These are phyloP conservation scores for Pollenia labialis DNA, from an alignment of 2,888 invertebrate genomes.

Conservation along the genomic window DNA sequence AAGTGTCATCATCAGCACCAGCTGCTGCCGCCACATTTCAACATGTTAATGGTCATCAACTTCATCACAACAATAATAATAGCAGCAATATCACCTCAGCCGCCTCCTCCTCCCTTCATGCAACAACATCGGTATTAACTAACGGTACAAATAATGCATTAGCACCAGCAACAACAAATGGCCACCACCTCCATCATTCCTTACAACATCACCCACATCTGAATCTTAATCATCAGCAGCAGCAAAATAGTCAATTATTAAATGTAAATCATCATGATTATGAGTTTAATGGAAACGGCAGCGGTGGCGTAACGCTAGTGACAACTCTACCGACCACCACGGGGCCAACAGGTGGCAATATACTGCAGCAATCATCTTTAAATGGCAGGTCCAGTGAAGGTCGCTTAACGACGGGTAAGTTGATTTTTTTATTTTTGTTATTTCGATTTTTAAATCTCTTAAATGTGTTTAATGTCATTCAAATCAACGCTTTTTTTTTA, in stretches of 20 bases:
- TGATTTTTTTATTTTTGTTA: not conserved
- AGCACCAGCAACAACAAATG: slow-evolving; percentile 58
- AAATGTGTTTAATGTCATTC: slow-evolving; percentile 20
- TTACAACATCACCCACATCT: slow-evolving; percentile 38
- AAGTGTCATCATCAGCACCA: slow-evolving; percentile 76
- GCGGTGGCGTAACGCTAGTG: slow-evolving; percentile 39
- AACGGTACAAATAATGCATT: slow-evolving; percentile 68
- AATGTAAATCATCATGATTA: slow-evolving; percentile 73
- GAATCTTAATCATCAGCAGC: slow-evolving; percentile 52
- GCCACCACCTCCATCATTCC: slow-evolving; percentile 34
- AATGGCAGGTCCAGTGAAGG: slow-evolving; percentile 77
- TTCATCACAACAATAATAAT: slow-evolving; percentile 49
- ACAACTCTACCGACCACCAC: slow-evolving; percentile 66
- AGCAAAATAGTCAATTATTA: slow-evolving; percentile 75
- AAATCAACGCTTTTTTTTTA: slow-evolving; percentile 11
- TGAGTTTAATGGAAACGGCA: slow-evolving; percentile 75
- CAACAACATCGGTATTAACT: slow-evolving; percentile 70
- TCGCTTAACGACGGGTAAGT: slow-evolving; percentile 79
- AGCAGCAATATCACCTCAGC: slow-evolving; percentile 38
- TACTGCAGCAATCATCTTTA: slow-evolving; percentile 57
- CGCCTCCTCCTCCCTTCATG: slow-evolving; percentile 33
- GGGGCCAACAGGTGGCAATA: slow-evolving; percentile 62
- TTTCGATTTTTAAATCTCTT: slow-evolving; percentile 1
- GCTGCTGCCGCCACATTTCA: slow-evolving; percentile 75
- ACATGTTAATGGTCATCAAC: slow-evolving; percentile 72